Conservation (phyloP, 1,140 invertebrate genomes). For the Neodiprion virginianus region DNA sequence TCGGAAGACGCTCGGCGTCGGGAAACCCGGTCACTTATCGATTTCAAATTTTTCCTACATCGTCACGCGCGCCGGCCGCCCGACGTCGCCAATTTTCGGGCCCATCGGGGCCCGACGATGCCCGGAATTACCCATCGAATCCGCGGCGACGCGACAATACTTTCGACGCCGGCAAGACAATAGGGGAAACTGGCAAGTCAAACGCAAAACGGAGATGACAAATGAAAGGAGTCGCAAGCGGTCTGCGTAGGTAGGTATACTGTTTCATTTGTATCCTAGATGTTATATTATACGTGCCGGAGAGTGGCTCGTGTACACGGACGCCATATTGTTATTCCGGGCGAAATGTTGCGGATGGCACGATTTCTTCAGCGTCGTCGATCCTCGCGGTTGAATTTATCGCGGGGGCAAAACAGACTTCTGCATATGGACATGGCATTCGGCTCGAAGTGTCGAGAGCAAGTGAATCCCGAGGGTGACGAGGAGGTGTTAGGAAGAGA, state of each 20-base stretch:
- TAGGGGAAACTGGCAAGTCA: constrained; percentile 48
- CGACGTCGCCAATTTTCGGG: not conserved
- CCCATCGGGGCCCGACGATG: not conserved
- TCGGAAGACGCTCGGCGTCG: not conserved
- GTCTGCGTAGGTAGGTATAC: constrained; percentile 24
- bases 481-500: too few relatives aligned
- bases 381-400: too few relatives aligned
- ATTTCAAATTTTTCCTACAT: not conserved
- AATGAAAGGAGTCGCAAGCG: constrained; percentile 47
- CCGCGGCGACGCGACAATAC: constrained; percentile 39
- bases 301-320: too few relatives aligned
- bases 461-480: too few relatives aligned
- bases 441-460: too few relatives aligned
- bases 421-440: too few relatives aligned
- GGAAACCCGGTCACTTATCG: not conserved
- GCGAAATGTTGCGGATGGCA: too few relatives aligned
- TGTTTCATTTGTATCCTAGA: constrained; percentile 40
- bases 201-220: constrained; percentile 56
- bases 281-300: not conserved
- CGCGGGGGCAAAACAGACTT: too few relatives aligned
- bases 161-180: constrained; percentile 42
- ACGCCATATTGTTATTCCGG: too few relatives aligned
- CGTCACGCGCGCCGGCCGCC: not conserved
- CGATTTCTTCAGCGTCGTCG: too few relatives aligned
- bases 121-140: not conserved